Conservation (phyloP, 2,888 invertebrate genomes). For the Melangyna quadrimaculata region DNA sequence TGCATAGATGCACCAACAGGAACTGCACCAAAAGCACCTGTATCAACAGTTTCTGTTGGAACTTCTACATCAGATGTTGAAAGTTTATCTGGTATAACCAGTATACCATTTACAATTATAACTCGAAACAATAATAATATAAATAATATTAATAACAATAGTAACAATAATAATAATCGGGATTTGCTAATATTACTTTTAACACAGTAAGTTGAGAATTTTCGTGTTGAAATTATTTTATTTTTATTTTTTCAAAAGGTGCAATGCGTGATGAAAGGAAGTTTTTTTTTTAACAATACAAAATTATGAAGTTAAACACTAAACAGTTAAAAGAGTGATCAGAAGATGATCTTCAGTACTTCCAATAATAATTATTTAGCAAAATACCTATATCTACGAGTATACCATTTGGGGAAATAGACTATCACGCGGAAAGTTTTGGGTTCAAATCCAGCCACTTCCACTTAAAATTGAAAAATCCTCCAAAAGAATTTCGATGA, state of each 20-base stretch:
- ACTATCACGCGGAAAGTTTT: too few relatives aligned
- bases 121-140: conserved; percentile 34
- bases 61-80: conserved; percentile 61
- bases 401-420: too few relatives aligned
- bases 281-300: background rate
- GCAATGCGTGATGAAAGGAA: conserved; percentile 1
- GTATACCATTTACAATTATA: conserved; percentile 54
- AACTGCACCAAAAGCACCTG: conserved; percentile 15
- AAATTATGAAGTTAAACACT: too few relatives aligned
- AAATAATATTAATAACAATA: background rate
- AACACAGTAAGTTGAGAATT: conserved; percentile 36
- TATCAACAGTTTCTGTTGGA: conserved; percentile 45
- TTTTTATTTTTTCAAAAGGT: background rate
- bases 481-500: too few relatives aligned
- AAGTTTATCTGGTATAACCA: background rate
- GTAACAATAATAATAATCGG: conserved; percentile 28
- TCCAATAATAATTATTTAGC: too few relatives aligned
- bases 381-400: too few relatives aligned
- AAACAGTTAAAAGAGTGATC: too few relatives aligned
- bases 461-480: too few relatives aligned
- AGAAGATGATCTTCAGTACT: too few relatives aligned
- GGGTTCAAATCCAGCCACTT: too few relatives aligned
- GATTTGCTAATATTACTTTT: conserved; percentile 57
- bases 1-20: conserved; percentile 9
- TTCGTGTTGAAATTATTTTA: background rate